phyloP scores from a whole-genome alignment of 2,797 vertebrate genomes.

The Poecilia velifera region DNA sequence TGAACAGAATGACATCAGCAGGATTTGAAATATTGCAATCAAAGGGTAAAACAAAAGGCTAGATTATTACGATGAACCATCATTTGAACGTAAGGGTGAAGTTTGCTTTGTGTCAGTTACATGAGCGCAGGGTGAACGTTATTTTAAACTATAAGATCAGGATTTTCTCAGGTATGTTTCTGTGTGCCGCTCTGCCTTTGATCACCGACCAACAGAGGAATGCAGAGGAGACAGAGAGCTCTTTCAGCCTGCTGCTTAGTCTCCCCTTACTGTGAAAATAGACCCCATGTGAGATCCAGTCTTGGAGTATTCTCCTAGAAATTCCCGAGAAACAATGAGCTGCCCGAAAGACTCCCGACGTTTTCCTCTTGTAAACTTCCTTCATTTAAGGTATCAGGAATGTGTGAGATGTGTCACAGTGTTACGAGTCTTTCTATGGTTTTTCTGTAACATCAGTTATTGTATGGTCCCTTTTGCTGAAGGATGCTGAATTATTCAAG shows the following conservation, averaged over 20 bases:
- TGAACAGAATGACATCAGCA: conserved; percentile 3
- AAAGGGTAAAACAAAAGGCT: neutral
- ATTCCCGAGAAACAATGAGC: conserved; percentile 64
- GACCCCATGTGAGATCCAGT: conserved; percentile 78
- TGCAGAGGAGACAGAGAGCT: conserved; percentile 84
- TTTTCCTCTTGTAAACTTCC: conserved; percentile 14
- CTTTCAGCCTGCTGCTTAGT: conserved; percentile 82
- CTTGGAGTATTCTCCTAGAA: conserved; percentile 73
- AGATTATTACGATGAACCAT: neutral
- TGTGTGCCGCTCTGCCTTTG: conserved; percentile 59
- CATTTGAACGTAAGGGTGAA: neutral
- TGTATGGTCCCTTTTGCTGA: neutral
- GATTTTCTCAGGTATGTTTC: conserved; percentile 44
- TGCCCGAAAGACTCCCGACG: neutral
- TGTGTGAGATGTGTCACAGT: neutral
- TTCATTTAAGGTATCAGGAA: conserved; percentile 17
- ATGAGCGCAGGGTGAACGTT: neutral
- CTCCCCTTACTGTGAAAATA: conserved; percentile 86
- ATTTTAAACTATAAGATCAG: neutral
- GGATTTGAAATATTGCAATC: neutral
- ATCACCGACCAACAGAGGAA: conserved; percentile 68
- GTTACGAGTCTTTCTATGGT: neutral
- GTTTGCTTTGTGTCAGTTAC: neutral
- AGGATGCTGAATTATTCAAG: neutral
- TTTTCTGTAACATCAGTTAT: neutral